These are phyloP conservation scores for Amazona guildingii DNA, from an alignment of 2,113 vertebrate genomes.

Conservation along the genomic window DNA sequence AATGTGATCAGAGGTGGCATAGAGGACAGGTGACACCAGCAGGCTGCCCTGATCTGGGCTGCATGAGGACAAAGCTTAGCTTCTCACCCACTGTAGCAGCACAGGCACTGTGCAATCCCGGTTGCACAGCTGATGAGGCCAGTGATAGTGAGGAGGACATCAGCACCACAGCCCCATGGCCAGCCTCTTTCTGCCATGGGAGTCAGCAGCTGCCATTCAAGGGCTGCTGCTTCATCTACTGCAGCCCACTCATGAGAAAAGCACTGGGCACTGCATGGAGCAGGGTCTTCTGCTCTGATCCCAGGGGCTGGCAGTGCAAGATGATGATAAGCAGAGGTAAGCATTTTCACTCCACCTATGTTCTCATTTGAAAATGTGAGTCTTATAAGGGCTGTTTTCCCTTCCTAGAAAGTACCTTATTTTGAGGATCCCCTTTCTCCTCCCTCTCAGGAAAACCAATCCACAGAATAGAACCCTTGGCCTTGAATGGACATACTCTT, in stretches of 20 bases:
- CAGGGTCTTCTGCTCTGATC: background rate
- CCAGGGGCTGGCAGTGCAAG: rapidly evolving
- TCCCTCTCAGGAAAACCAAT: background rate
- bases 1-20: background rate
- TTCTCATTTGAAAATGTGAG: background rate
- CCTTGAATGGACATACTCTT: background rate
- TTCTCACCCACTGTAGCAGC: background rate
- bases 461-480: background rate
- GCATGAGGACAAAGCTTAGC: background rate
- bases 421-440: background rate
- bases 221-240: background rate
- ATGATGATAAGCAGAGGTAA: background rate
- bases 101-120: rapidly evolving
- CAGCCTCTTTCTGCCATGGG: rapidly evolving
- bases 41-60: background rate
- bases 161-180: rapidly evolving
- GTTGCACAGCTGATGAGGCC: too few relatives aligned
- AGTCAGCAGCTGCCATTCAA: background rate
- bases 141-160: rapidly evolving
- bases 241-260: rapidly evolving
- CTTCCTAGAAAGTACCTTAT: background rate
- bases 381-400: background rate
- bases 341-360: background rate
- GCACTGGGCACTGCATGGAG: rapidly evolving
- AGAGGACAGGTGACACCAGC: too few relatives aligned